phyloP scores from a whole-genome alignment of 2,888 invertebrate species.

The Phania funesta region DNA sequence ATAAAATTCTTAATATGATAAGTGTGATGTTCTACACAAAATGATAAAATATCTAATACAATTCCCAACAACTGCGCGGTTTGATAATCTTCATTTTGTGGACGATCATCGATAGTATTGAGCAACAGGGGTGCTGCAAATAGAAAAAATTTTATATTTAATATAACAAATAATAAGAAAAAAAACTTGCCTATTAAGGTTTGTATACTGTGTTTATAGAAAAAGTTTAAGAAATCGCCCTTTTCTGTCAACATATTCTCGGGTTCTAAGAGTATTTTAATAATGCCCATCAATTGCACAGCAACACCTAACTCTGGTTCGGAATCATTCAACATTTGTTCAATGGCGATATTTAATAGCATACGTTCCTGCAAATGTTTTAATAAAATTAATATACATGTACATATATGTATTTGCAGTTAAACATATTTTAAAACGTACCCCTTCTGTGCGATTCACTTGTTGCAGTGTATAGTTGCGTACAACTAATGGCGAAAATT shows the following conservation, averaged over 20 bases:
- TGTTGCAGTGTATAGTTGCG: slow-evolving; percentile 98
- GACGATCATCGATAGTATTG: slow-evolving; percentile 94
- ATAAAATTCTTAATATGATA: slow-evolving; percentile 99
- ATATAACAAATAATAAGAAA: background rate
- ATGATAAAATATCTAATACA: slow-evolving; percentile 96
- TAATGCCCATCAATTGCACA: slow-evolving; percentile 96
- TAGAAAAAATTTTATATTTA: background rate
- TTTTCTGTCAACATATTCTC: slow-evolving; percentile 99
- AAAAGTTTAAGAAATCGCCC: slow-evolving; percentile 98
- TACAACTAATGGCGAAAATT: slow-evolving; percentile 98
- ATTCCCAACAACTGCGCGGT: slow-evolving; percentile 97
- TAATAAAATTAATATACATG: background rate
- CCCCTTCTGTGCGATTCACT: slow-evolving; percentile 91
- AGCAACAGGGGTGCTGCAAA: slow-evolving; percentile 91
- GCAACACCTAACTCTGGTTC: slow-evolving; percentile 99
- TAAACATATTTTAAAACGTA: slow-evolving; percentile 80
- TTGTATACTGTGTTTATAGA: slow-evolving; percentile 99
- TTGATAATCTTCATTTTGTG: slow-evolving; percentile 96
- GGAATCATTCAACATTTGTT: slow-evolving; percentile 97
- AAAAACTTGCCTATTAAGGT: slow-evolving; percentile 90
- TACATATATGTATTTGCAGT: background rate
- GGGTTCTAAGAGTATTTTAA: slow-evolving; percentile 95
- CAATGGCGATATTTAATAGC: slow-evolving; percentile 96
- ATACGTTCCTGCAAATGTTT: slow-evolving; percentile 88
- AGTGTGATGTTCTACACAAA: slow-evolving; percentile 99